Evolutionary conservation across 2,113 vertebrate species (phyloP).

Genomic region (Bagarius yarrelli): DNA sequence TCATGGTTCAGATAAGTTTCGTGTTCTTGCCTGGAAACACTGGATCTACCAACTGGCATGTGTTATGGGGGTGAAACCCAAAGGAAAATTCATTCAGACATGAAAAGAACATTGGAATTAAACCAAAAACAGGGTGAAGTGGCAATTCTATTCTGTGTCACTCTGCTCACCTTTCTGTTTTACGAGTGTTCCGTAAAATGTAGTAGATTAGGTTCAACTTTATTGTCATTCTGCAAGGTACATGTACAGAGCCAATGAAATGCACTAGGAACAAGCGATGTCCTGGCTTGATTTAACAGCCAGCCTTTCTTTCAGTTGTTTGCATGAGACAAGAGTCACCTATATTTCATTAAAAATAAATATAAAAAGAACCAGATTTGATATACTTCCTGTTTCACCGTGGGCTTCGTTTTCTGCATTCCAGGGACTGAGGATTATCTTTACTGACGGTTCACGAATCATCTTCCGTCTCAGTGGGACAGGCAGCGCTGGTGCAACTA

Average conservation of each 20-base stretch:
- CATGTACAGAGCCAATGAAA: no score
- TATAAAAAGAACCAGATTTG: neutral
- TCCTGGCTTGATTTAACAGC: neutral
- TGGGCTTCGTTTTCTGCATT: slow-evolving; percentile 9
- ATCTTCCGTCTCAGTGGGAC: slow-evolving; percentile 97
- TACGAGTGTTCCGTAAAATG: neutral
- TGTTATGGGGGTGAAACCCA: neutral
- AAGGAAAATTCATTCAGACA: neutral
- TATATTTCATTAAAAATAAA: neutral
- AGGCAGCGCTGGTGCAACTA: slow-evolving; percentile 91
- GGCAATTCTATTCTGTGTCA: neutral
- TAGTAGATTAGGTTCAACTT: no score
- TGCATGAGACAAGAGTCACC: neutral
- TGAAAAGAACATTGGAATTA: neutral
- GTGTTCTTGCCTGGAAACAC: no score
- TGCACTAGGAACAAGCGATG: neutral
- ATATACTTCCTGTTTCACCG: slow-evolving; percentile 22
- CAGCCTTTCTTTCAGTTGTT: neutral
- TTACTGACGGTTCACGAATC: slow-evolving; percentile 91
- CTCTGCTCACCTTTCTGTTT: no score
- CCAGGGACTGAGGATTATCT: slow-evolving; percentile 92
- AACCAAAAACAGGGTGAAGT: neutral
- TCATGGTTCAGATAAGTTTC: no score
- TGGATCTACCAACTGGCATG: neutral
- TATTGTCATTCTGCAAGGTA: no score